Base-by-base conservation (phyloP, 2,888 invertebrate species). In the Uropetala carovei region DNA sequence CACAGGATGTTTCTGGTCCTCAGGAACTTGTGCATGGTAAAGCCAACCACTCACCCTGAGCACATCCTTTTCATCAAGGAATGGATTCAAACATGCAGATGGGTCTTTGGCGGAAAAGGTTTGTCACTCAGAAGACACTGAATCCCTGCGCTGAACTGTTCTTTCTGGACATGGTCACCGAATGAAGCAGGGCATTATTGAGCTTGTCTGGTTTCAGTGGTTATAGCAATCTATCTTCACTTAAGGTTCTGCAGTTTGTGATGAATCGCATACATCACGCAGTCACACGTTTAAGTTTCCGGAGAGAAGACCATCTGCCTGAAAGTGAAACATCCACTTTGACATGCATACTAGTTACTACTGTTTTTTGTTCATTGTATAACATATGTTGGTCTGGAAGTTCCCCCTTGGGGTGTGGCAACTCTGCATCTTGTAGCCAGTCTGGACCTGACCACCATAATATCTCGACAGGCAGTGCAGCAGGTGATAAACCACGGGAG, bases 401-500 rank as follows among this genome's bases (percentile, higher is more conserved):
- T 10, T 22, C n/a, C n/a, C n/a, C n/a, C n/a, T n/a, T n/a, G n/a
- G n/a, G n/a, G n/a, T n/a, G n/a, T n/a, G n/a, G n/a, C 30, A 10
- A 27, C 30, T 81, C 9, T 30, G 30, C 18, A 75, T 75, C 75
- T 8, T 18, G n/a, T n/a, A 75, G 75, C n/a, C 75, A 75, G 22
- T 75, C 18, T 13, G 75, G 8, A 81, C 27, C 30, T 10, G n/a
- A n/a, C n/a, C n/a, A n/a, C n/a, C n/a, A n/a, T n/a, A n/a, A n/a
- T n/a, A n/a, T n/a, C n/a, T n/a, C 8, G 27, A 11, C 81, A 27
- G 27, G 13, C 22, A 9, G 10, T 27, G 81, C 81, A 27, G 81
- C 81, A 22, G 14, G 81, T 8, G 30, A 81, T 11, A 30, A n/a
- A 81, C 93, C 93, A 14, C 93, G 91, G 22, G 93, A 93, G 14